A percentile compares a stretch with the other conserved stretches of the same genome.
Evolutionary conservation across 2,113 vertebrate genomes (phyloP).

Genomic region (Mobula birostris): DNA sequence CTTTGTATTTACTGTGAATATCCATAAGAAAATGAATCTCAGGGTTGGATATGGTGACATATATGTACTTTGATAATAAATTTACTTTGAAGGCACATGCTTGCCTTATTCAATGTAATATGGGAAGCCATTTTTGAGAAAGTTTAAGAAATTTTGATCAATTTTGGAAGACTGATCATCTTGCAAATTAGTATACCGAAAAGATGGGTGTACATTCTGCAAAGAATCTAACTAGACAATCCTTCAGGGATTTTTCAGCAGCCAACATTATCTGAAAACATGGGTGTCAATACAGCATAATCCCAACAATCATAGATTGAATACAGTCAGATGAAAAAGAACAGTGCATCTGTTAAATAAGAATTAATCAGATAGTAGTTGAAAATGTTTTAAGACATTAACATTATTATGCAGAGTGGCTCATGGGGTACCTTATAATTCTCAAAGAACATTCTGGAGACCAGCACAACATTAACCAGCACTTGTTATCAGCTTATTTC

Average conservation of each 20-base stretch:
- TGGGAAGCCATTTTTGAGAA: neutral
- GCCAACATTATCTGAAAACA: neutral
- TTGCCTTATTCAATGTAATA: neutral
- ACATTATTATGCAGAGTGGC: neutral
- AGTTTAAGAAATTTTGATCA: neutral
- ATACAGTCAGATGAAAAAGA: neutral
- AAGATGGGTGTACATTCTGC: neutral
- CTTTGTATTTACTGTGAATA: no score
- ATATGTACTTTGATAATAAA: no score
- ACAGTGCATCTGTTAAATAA: neutral
- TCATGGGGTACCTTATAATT: neutral
- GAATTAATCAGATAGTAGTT: neutral
- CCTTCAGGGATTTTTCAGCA: neutral
- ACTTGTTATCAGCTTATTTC: neutral
- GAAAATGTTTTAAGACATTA: neutral
- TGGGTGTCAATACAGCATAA: neutral
- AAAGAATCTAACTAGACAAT: neutral
- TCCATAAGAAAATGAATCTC: no score
- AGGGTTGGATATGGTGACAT: no score
- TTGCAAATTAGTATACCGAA: neutral
- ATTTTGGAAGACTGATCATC: neutral
- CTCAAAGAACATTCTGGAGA: neutral
- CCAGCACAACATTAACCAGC: neutral
- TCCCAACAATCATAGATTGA: neutral
- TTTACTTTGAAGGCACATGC: neutral